Percentiles rank a stretch among this genome's conserved stretches.
Conservation (phyloP, 2,797 vertebrate species). For the Echeneis naucrates region DNA sequence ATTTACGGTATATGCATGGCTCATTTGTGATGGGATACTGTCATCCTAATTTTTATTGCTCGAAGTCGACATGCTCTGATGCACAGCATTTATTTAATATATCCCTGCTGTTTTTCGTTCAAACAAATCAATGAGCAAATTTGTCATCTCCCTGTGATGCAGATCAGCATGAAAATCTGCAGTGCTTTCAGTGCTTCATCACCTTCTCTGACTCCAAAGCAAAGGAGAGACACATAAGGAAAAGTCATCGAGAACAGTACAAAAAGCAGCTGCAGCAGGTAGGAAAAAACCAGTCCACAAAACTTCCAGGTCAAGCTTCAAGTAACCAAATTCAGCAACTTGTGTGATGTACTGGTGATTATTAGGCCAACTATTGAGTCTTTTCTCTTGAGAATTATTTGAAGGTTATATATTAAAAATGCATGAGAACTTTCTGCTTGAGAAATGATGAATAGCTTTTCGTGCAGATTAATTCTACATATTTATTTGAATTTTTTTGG, state of each 20-base stretch:
- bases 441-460: too few species aligned
- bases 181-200: constrained; percentile 89
- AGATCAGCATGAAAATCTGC: constrained; percentile 85
- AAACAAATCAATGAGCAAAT: background rate
- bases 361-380: too few species aligned
- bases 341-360: background rate
- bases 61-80: background rate
- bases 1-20: background rate
- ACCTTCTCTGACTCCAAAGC: constrained; percentile 86
- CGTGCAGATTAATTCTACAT: too few species aligned
- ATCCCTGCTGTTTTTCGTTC: background rate
- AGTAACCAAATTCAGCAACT: background rate
- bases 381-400: too few species aligned
- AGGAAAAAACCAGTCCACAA: background rate
- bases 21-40: background rate
- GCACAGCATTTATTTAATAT: background rate
- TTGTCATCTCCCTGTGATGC: constrained; percentile 35
- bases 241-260: constrained; percentile 86
- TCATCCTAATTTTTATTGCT: background rate
- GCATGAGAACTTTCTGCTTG: too few species aligned
- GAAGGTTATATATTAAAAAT: too few species aligned
- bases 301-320: background rate
- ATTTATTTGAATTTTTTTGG: too few species aligned
- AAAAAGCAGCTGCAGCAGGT: constrained; percentile 77
- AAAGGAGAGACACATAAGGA: constrained; percentile 88